Evolutionary conservation across 1,140 invertebrate genomes (phyloP).

Genomic region (Apis florea): DNA sequence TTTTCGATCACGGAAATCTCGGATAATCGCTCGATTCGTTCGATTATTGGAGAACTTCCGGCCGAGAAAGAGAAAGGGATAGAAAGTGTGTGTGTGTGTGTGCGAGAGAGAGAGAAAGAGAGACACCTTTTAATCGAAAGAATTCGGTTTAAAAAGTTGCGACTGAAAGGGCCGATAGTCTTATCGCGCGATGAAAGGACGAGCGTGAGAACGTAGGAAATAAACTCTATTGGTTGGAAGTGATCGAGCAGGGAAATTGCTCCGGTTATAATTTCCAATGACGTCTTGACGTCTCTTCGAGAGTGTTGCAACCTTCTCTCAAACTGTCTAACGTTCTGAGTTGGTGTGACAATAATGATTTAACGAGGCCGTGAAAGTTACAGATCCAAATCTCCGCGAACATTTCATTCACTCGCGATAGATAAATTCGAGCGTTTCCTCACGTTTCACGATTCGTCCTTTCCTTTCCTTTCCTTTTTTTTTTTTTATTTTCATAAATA

Average conservation of each 20-base stretch:
- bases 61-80: no score
- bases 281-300: conserved; percentile 11
- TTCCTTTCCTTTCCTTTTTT: not conserved
- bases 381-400: not conserved
- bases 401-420: not conserved
- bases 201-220: conserved; percentile 12
- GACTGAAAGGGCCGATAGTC: not conserved
- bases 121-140: not conserved
- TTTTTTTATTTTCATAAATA: not conserved
- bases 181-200: not conserved
- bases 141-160: not conserved
- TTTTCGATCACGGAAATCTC: not conserved
- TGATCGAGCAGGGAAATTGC: conserved; percentile 33
- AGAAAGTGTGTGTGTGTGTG: no score
- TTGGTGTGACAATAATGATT: not conserved
- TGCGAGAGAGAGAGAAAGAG: no score
- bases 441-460: not conserved
- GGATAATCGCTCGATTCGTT: not conserved
- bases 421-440: not conserved
- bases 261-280: conserved; percentile 1
- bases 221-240: conserved; percentile 12
- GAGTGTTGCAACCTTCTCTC: conserved; percentile 10
- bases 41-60: not conserved
- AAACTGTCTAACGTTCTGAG: not conserved
- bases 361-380: not conserved